Conservation (phyloP, 2,888 invertebrate genomes). For the Oxycera nigricornis region DNA sequence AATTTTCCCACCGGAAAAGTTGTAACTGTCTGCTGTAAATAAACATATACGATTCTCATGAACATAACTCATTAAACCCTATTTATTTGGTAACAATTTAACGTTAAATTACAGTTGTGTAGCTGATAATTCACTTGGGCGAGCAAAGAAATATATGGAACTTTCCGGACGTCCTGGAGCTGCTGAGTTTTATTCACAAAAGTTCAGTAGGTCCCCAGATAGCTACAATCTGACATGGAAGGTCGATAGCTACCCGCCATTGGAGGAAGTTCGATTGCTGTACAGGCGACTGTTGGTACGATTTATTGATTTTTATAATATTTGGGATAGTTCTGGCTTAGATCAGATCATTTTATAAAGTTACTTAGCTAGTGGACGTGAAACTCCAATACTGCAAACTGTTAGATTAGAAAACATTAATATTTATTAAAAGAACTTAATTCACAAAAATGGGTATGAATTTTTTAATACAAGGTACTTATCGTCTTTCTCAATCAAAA, state of each 20-base stretch:
- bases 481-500: no score
- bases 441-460: no score
- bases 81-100: slow-evolving; percentile 35
- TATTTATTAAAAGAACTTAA: no score
- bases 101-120: slow-evolving; percentile 66
- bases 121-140: slow-evolving; percentile 73
- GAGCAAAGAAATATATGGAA: slow-evolving; percentile 74
- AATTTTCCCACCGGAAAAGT: slow-evolving; percentile 3
- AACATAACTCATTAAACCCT: slow-evolving; percentile 24
- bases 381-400: no score
- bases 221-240: slow-evolving; percentile 73
- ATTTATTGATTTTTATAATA: slow-evolving; percentile 45
- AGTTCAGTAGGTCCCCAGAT: slow-evolving; percentile 68
- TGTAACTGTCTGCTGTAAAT: not conserved
- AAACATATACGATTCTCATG: not conserved
- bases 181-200: slow-evolving; percentile 72
- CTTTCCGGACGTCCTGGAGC: slow-evolving; percentile 75
- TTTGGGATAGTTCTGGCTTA: no score
- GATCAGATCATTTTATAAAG: no score
- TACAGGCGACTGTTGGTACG: slow-evolving; percentile 73
- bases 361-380: no score
- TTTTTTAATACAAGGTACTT: no score
- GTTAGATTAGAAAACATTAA: no score
- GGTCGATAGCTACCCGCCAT: slow-evolving; percentile 75
- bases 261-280: slow-evolving; percentile 73